A percentile compares a stretch with the other conserved stretches of the same genome.
Evolutionary conservation across 2,797 vertebrate genomes (phyloP).

Genomic region (Chromobotia macracanthus): DNA sequence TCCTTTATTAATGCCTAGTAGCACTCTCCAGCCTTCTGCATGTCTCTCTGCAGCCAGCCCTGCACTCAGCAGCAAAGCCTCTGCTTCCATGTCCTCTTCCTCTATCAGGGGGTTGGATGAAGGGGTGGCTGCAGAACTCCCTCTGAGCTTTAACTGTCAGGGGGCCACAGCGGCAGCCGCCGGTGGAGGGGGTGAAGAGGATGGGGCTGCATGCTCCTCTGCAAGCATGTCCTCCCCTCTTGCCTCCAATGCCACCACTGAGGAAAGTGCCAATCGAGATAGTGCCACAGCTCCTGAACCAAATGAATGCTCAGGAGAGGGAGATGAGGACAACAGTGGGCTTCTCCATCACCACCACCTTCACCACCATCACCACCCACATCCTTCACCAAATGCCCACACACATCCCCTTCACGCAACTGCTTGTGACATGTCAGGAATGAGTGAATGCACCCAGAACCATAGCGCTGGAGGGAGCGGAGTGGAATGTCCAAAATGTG

Average conservation of each 20-base stretch:
- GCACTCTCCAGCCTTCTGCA: slow-evolving; percentile 92
- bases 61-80: slow-evolving; percentile 83
- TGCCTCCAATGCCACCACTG: slow-evolving; percentile 78
- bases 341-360: slow-evolving; percentile 83
- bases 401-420: too few species aligned
- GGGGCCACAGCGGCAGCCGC: slow-evolving; percentile 76
- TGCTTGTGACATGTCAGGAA: slow-evolving; percentile 87
- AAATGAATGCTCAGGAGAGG: slow-evolving; percentile 95
- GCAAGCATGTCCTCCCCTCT: slow-evolving; percentile 73
- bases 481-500: slow-evolving; percentile 98
- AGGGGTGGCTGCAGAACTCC: slow-evolving; percentile 80
- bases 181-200: slow-evolving; percentile 89
- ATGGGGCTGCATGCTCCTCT: slow-evolving; percentile 78
- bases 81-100: slow-evolving; percentile 90
- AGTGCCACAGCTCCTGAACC: slow-evolving; percentile 99
- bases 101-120: slow-evolving; percentile 88
- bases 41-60: slow-evolving; percentile 83
- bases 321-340: slow-evolving; percentile 89
- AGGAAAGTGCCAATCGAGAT: slow-evolving; percentile 99
- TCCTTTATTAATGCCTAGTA: slow-evolving; percentile 99
- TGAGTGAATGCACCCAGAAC: slow-evolving; percentile 89
- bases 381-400: slow-evolving; percentile 81
- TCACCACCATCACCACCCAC: slow-evolving; percentile 87
- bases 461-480: slow-evolving; percentile 85
- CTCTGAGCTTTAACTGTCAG: slow-evolving; percentile 99